A percentile compares a stretch with the other conserved stretches of the same genome.
These are phyloP conservation scores for Chaenodraco wilsoni DNA, from an alignment of 2,797 vertebrate genomes.

Conservation along the genomic window DNA sequence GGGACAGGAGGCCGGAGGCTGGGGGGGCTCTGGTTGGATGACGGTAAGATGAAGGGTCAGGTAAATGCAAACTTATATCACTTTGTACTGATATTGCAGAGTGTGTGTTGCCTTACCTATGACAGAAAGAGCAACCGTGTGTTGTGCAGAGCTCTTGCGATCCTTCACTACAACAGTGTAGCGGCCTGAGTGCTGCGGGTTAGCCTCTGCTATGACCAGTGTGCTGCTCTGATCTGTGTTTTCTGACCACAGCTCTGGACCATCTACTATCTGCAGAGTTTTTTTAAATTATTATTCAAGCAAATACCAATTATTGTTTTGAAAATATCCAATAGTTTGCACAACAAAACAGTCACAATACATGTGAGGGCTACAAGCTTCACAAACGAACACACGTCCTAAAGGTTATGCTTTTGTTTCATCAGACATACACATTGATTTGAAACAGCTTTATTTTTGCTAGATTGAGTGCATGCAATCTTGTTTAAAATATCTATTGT, in stretches of 20 bases:
- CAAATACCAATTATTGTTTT: too few relatives aligned
- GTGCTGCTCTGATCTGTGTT: conserved; percentile 76
- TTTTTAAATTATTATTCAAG: too few relatives aligned
- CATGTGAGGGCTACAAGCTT: too few relatives aligned
- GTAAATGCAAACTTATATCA: background rate
- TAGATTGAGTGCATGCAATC: too few relatives aligned
- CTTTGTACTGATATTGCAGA: background rate
- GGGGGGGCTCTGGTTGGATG: conserved; percentile 76
- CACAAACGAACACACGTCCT: too few relatives aligned
- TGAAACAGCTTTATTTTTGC: too few relatives aligned
- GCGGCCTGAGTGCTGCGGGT: conserved; percentile 75
- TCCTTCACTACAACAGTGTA: conserved; percentile 83
- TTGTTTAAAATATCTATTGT: too few relatives aligned
- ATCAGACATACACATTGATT: too few relatives aligned
- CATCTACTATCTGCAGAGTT: conserved; percentile 73
- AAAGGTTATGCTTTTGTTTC: too few relatives aligned
- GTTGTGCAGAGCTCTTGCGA: conserved; percentile 78
- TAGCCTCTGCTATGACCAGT: conserved; percentile 76
- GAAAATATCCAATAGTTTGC: too few relatives aligned
- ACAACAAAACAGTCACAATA: too few relatives aligned
- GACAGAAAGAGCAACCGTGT: conserved; percentile 80
- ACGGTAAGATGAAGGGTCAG: background rate
- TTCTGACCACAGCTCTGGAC: conserved; percentile 74
- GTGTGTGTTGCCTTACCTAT: conserved; percentile 74
- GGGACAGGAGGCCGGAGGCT: conserved; percentile 83